A percentile compares a stretch with the other conserved stretches of the same genome.
These are phyloP conservation scores for Calyptomena viridis DNA, from an alignment of 2,113 vertebrate genomes.

Conservation along the genomic window DNA sequence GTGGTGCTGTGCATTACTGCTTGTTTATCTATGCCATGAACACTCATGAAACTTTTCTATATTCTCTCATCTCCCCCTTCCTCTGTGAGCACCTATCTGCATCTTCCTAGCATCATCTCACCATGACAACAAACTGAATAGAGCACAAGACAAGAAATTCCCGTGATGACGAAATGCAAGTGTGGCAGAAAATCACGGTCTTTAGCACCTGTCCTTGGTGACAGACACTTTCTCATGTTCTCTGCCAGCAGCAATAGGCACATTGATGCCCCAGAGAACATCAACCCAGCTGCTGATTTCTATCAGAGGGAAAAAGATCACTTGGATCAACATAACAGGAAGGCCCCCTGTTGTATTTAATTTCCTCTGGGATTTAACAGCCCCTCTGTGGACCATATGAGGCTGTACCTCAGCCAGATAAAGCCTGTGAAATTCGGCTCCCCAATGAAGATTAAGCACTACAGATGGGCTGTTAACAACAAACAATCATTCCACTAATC, in stretches of 20 bases:
- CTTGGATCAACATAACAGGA: constrained; percentile 56
- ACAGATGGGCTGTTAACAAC: constrained; percentile 63
- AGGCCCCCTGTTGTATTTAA: constrained; percentile 63
- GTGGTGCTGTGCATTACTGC: background rate
- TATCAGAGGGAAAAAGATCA: constrained; percentile 39
- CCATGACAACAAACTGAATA: background rate
- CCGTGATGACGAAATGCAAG: constrained; percentile 2
- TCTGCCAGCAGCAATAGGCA: constrained; percentile 33
- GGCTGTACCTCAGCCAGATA: constrained; percentile 42
- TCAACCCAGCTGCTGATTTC: constrained; percentile 40
- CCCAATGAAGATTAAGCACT: constrained; percentile 57
- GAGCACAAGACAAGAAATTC: background rate
- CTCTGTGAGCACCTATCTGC: background rate
- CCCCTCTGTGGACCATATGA: constrained; percentile 58
- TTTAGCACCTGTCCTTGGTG: background rate
- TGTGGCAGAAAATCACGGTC: background rate
- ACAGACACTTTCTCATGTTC: constrained; percentile 19
- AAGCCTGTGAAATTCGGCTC: constrained; percentile 54
- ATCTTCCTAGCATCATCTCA: background rate
- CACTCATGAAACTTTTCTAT: background rate
- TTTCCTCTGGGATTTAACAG: constrained; percentile 64
- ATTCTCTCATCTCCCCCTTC: background rate
- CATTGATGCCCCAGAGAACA: background rate
- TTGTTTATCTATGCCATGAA: background rate
- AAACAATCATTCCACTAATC: constrained; percentile 63